phyloP scores from a whole-genome alignment of 1,140 invertebrate genomes.

The Callitettix versicolor region DNA sequence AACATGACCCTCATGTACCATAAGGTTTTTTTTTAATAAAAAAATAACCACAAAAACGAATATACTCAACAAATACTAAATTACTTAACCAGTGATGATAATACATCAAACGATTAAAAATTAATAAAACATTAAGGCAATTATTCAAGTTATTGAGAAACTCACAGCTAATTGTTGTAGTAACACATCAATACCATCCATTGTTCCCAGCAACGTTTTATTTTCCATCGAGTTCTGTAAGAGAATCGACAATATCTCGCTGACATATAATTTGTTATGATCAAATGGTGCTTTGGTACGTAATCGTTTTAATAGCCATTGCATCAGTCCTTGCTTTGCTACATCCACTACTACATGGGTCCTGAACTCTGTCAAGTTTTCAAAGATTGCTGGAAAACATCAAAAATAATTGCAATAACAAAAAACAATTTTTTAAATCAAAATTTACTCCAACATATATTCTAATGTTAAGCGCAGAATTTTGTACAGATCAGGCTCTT shows the following conservation, averaged over 20 bases:
- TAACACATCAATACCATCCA: slow-evolving; percentile 93
- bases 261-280: slow-evolving; percentile 90
- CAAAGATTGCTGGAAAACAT: slow-evolving; percentile 58
- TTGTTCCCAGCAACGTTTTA: slow-evolving; percentile 69
- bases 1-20: no score
- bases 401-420: slow-evolving; percentile 10
- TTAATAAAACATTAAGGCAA: no score
- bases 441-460: no score
- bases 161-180: slow-evolving; percentile 76
- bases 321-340: slow-evolving; percentile 78
- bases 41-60: no score
- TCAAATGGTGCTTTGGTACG: slow-evolving; percentile 84
- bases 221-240: slow-evolving; percentile 83
- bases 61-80: no score
- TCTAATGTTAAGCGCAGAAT: no score
- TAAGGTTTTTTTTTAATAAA: no score
- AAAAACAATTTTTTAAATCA: no score
- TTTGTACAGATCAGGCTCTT: no score
- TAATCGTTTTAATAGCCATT: slow-evolving; percentile 85
- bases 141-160: no score
- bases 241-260: slow-evolving; percentile 92
- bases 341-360: slow-evolving; percentile 74
- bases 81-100: no score
- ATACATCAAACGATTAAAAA: no score
- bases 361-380: slow-evolving; percentile 86